phyloP scores from a whole-genome alignment of 2,113 vertebrate genomes.

The Malaclemys terrapin region DNA sequence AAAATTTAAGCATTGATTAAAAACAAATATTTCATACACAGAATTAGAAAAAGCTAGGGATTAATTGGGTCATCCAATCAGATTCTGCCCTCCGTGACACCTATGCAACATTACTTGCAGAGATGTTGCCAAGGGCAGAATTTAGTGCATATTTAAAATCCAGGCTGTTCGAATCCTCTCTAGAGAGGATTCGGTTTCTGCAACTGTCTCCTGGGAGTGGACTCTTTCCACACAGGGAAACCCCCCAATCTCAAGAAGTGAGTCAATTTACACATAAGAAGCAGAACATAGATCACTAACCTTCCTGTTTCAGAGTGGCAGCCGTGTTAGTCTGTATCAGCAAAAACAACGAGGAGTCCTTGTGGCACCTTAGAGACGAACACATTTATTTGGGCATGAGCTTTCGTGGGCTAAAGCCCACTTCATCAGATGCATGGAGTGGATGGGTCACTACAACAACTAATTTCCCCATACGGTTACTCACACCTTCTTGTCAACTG shows the following conservation, averaged over 20 bases:
- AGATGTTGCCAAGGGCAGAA: not conserved
- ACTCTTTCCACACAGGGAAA: not conserved
- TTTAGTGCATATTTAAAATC: not conserved
- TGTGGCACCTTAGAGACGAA: no score
- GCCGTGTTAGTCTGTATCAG: no score
- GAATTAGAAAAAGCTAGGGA: not conserved
- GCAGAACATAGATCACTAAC: accelerated
- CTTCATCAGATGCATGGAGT: no score
- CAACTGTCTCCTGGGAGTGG: not conserved
- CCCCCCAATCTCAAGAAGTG: not conserved
- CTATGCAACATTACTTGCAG: not conserved
- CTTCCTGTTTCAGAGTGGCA: no score
- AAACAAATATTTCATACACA: not conserved
- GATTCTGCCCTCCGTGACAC: not conserved
- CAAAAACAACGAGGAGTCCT: no score
- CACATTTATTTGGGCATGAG: no score
- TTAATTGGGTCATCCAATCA: not conserved
- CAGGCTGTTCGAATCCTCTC: no score
- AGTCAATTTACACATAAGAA: not conserved
- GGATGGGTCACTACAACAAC: no score
- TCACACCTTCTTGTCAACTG: no score
- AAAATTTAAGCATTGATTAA: not conserved
- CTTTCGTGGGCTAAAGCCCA: no score
- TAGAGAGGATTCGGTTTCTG: not conserved
- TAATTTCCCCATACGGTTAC: no score